Percentiles rank a stretch among this genome's conserved stretches.
These are phyloP conservation scores for Orcinus orca DNA, from an alignment of 2,113 vertebrate genomes.

Conservation along the genomic window DNA sequence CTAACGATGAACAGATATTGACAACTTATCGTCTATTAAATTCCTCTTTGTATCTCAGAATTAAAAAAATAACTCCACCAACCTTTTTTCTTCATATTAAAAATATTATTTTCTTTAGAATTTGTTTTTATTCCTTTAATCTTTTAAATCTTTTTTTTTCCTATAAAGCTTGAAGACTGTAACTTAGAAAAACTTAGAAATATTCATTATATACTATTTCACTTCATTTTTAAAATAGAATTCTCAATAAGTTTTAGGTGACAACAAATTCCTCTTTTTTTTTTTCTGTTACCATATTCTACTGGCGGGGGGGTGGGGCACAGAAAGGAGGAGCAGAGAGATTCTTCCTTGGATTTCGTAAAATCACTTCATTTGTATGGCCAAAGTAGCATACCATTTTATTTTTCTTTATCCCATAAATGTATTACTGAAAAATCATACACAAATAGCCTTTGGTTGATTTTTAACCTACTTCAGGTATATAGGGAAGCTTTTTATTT, in stretches of 20 bases:
- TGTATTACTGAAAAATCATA: neutral
- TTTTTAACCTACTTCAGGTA: neutral
- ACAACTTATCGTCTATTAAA: neutral
- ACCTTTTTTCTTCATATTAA: neutral
- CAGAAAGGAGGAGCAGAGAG: neutral
- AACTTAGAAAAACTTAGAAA: neutral
- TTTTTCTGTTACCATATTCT: neutral
- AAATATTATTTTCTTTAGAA: constrained; percentile 7
- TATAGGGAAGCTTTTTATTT: neutral
- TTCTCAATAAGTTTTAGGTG: neutral
- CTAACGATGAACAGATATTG: neutral
- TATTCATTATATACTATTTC: neutral
- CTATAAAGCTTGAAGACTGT: neutral
- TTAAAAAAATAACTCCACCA: neutral
- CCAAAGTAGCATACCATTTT: neutral
- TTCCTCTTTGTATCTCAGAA: neutral
- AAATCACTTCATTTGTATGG: neutral
- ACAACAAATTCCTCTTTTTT: neutral
- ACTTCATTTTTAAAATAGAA: neutral
- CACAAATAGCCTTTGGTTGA: neutral
- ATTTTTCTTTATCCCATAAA: neutral
- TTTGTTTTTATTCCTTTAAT: constrained; percentile 14
- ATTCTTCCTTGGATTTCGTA: neutral
- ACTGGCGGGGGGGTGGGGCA: neutral
- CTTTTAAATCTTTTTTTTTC: constrained; percentile 7